Base-by-base conservation (phyloP, 2,797 vertebrate genomes). In the Pterois miles region DNA sequence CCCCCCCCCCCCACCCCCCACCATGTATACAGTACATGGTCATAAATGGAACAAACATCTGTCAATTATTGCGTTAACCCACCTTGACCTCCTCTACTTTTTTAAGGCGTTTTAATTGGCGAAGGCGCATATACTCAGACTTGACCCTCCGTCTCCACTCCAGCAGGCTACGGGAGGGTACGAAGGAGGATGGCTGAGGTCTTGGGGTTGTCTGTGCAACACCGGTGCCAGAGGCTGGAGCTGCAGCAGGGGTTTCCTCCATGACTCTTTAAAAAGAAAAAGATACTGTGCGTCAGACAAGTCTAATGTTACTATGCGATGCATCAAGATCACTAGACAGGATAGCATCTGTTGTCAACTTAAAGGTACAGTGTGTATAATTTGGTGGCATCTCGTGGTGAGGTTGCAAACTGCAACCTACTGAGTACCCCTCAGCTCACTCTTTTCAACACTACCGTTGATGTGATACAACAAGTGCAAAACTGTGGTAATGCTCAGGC, bases 111-210 rank as follows among this genome's bases (percentile, higher is more conserved):
- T 98, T 98, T 69, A 98, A 94, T 74, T 99, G 98, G 78, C 97
- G 96, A 18, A 99, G 97, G 8, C 97, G 95, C 97, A 99, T 99
- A 9, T 99, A 99, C 85, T 99, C 98, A 0, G 98, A 98, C 86
- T 98, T 98, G 81, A 99, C 98, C 90, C 98, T 97, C 80, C 97
- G 96, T 79, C 97, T 98, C 98, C 98, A 99, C 78, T 98, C 97
- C 33, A 97, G 94, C 75, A 95, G 86, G 85, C 92, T 93, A 65
- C 95, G 95, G 8, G 96, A 92, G 29, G 83, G 94, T 66, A 94
- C 92, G 1, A 94, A 95, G 46, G 86, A 65, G 60, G 82, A 48
- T 16, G 78, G 70, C 54, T 64, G 86, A 58, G 87, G 86, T 76
- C 76, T 90, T 0, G 87, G 90, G 75, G 83, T 74, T 67, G 82